Conservation (phyloP, 2,888 invertebrate species). For the Anthophora plumipes region DNA sequence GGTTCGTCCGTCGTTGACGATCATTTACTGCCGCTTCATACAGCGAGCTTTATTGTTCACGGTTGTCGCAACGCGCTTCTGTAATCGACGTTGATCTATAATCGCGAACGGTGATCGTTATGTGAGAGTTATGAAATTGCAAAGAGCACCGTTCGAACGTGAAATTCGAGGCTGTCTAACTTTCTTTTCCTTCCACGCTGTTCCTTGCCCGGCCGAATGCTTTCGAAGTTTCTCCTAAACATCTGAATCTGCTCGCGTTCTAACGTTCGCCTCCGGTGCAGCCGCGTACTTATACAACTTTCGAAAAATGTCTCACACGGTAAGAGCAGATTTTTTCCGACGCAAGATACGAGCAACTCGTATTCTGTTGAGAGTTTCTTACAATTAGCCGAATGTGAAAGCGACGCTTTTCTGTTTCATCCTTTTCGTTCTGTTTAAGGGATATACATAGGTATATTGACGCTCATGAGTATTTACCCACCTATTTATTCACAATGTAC, state of each 20-base stretch:
- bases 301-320: not conserved
- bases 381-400: conserved; percentile 1
- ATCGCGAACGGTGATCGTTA: conserved; percentile 33
- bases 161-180: conserved; percentile 47
- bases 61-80: conserved; percentile 26
- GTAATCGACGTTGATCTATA: conserved; percentile 41
- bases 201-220: not conserved
- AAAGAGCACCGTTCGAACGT: conserved; percentile 44
- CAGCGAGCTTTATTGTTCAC: not conserved
- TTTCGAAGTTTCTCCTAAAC: conserved; percentile 39
- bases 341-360: not conserved
- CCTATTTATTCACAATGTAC: too few relatives aligned
- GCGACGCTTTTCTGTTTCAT: not conserved
- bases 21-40: not conserved
- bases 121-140: conserved; percentile 50
- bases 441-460: not conserved
- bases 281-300: not conserved
- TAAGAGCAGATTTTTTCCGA: not conserved
- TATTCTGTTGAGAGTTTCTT: not conserved
- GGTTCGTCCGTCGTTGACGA: conserved; percentile 7
- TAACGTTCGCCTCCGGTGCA: not conserved
- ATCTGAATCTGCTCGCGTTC: not conserved
- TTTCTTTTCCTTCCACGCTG: conserved; percentile 51
- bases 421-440: not conserved
- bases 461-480: too few relatives aligned